phyloP scores from a whole-genome alignment of 2,113 vertebrate genomes.

The Python bivittatus region DNA sequence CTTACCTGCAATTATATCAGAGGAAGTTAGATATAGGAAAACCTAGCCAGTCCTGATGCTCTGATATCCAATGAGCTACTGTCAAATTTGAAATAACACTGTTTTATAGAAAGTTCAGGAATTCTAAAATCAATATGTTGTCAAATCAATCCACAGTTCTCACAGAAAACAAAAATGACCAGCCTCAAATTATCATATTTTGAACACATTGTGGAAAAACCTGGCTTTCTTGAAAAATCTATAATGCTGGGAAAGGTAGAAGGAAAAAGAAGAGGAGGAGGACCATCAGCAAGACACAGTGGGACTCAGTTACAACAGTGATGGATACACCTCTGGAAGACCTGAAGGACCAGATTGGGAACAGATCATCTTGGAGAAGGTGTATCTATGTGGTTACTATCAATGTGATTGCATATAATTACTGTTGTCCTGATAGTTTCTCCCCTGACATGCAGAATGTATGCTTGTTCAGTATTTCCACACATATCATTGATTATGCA shows the following conservation, averaged over 20 bases:
- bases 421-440: slow-evolving; percentile 30
- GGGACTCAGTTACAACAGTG: not conserved
- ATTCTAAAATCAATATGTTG: not conserved
- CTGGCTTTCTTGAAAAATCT: not conserved
- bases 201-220: not conserved
- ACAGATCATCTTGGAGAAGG: not conserved
- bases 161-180: not conserved
- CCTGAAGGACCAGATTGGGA: not conserved
- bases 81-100: not conserved
- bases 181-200: not conserved
- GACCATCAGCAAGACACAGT: not conserved
- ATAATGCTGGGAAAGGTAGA: not conserved
- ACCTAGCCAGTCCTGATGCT: not conserved
- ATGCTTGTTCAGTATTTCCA: slow-evolving; percentile 33
- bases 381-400: not conserved
- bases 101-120: not conserved
- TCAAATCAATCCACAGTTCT: not conserved
- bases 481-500: slow-evolving; percentile 44
- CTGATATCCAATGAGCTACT: not conserved
- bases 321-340: not conserved
- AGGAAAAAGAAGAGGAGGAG: not conserved
- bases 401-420: not conserved
- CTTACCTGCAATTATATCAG: not conserved
- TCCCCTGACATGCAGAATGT: not conserved
- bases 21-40: not conserved